Percentiles rank a stretch among this genome's conserved stretches.
These are phyloP conservation scores for Tetheella fluctuosa DNA, from an alignment of 2,888 invertebrate genomes.

Conservation along the genomic window DNA sequence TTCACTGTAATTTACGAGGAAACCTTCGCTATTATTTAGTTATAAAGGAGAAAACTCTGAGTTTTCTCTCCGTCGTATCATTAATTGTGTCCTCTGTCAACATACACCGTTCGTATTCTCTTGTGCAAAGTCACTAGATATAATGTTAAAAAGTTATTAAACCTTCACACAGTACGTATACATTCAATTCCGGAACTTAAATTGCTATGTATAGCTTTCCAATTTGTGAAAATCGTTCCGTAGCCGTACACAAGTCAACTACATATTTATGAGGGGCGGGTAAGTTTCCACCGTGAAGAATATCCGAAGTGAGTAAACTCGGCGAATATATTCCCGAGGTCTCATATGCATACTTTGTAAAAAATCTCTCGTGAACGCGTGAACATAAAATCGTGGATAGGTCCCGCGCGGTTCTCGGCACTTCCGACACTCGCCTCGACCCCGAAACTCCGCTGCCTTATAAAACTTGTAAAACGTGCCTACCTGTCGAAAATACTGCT, in stretches of 20 bases:
- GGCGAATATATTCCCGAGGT: slow-evolving; percentile 41
- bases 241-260: slow-evolving; percentile 39
- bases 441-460: slow-evolving; percentile 29
- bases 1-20: neutral
- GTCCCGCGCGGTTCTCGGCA: slow-evolving; percentile 48
- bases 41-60: neutral
- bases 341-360: slow-evolving; percentile 68
- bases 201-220: slow-evolving; percentile 50
- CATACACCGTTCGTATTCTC: neutral
- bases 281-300: slow-evolving; percentile 38
- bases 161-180: neutral
- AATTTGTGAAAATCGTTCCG: slow-evolving; percentile 47
- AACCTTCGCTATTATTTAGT: neutral
- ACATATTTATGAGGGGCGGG: slow-evolving; percentile 56
- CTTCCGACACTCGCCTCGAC: slow-evolving; percentile 17
- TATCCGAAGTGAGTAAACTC: slow-evolving; percentile 43
- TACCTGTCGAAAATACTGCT: slow-evolving; percentile 18
- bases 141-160: neutral
- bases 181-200: slow-evolving; percentile 25
- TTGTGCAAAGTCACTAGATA: neutral
- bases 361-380: slow-evolving; percentile 58
- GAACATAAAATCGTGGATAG: slow-evolving; percentile 59
- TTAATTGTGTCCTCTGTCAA: slow-evolving; percentile 12
- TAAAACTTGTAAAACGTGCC: slow-evolving; percentile 42
- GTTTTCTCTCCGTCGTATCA: slow-evolving; percentile 17